A percentile compares a stretch with the other conserved stretches of the same genome.
These are phyloP conservation scores for Volucella bombylans DNA, from an alignment of 2,888 invertebrate species.

Conservation along the genomic window DNA sequence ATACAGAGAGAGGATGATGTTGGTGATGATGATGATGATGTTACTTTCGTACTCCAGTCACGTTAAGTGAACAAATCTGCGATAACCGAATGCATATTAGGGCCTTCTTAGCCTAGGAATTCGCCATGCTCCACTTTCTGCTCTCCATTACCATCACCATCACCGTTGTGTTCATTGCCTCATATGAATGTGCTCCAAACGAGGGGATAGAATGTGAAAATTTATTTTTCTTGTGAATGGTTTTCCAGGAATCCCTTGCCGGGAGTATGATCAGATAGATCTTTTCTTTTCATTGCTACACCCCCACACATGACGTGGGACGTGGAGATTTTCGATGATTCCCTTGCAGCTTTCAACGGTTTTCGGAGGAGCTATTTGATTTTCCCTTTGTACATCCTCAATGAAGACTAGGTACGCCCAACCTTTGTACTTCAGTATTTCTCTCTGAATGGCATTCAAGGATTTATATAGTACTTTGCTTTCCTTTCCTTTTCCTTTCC, in stretches of 20 bases:
- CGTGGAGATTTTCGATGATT: slow-evolving; percentile 66
- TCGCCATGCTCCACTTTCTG: neutral
- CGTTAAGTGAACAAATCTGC: slow-evolving; percentile 70
- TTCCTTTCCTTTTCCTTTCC: too few relatives aligned
- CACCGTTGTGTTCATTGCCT: neutral
- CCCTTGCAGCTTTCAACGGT: slow-evolving; percentile 35
- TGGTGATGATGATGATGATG: slow-evolving; percentile 62
- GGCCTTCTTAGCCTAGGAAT: slow-evolving; percentile 19
- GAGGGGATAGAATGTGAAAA: slow-evolving; percentile 53
- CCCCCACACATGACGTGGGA: slow-evolving; percentile 28
- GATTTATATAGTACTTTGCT: slow-evolving; percentile 3
- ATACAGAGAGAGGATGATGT: slow-evolving; percentile 14
- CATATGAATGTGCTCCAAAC: neutral
- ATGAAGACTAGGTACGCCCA: neutral
- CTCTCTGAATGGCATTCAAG: slow-evolving; percentile 28
- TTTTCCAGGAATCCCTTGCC: slow-evolving; percentile 15
- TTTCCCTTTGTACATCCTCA: slow-evolving; percentile 7
- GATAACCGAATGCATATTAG: slow-evolving; percentile 66
- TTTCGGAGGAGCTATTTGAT: neutral
- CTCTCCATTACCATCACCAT: neutral
- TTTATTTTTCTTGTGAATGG: slow-evolving; percentile 70
- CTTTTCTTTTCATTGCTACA: slow-evolving; percentile 6
- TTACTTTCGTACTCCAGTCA: slow-evolving; percentile 67
- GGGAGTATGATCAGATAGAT: slow-evolving; percentile 54
- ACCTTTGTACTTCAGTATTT: slow-evolving; percentile 3